These are phyloP conservation scores for Polydrusus tereticollis DNA, from an alignment of 2,888 invertebrate species.

Conservation along the genomic window DNA sequence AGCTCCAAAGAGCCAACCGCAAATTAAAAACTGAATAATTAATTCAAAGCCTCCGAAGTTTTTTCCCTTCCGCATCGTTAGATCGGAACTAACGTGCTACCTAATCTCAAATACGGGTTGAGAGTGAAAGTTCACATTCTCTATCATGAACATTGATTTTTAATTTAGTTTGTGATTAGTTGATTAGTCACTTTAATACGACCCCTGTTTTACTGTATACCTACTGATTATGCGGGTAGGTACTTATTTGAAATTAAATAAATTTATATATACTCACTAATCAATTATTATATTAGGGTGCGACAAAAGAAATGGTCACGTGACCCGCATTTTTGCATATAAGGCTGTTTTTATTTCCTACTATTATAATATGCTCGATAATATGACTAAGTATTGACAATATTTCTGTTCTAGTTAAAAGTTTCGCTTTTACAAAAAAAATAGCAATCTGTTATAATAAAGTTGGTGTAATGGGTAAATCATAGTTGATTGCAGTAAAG, in stretches of 20 bases:
- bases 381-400: too few relatives aligned
- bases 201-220: not conserved
- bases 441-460: too few relatives aligned
- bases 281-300: not conserved
- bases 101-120: not conserved
- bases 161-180: not conserved
- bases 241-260: not conserved
- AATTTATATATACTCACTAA: not conserved
- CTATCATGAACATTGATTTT: constrained; percentile 3
- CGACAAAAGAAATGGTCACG: not conserved
- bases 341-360: not conserved
- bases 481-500: too few relatives aligned
- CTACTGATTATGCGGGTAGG: not conserved
- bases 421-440: too few relatives aligned
- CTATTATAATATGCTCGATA: too few relatives aligned
- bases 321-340: constrained; percentile 16
- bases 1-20: too few relatives aligned
- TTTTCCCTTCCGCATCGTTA: too few relatives aligned
- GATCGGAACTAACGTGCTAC: too few relatives aligned
- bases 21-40: too few relatives aligned
- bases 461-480: too few relatives aligned
- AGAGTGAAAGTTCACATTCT: not conserved
- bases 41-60: too few relatives aligned
- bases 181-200: not conserved
- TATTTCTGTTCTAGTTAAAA: too few relatives aligned